Evolutionary conservation across 2,113 vertebrate genomes (phyloP).

Genomic region (Phaethon lepturus): DNA sequence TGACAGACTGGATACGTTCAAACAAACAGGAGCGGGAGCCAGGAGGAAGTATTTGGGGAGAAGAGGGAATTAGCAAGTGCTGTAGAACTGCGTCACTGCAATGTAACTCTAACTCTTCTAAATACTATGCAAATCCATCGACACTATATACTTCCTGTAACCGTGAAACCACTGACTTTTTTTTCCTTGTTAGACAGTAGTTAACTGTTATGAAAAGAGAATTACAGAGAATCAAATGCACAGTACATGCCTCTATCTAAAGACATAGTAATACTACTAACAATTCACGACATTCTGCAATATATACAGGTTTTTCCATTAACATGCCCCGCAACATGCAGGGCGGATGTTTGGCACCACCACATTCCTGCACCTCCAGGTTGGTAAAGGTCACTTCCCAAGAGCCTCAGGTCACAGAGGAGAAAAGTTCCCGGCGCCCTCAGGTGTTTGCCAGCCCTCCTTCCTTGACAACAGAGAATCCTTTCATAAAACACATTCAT

Average conservation of each 20-base stretch:
- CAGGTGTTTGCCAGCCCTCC: conserved; percentile 57
- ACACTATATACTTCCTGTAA: conserved; percentile 18
- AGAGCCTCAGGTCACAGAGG: conserved; percentile 47
- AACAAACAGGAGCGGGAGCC: neutral
- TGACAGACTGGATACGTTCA: neutral
- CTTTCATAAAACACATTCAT: conserved; percentile 72
- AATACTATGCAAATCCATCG: conserved; percentile 56
- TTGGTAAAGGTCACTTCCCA: conserved; percentile 56
- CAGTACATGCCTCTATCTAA: neutral
- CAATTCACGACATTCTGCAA: neutral
- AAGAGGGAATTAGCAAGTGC: conserved; percentile 54
- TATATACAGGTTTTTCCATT: conserved; percentile 63
- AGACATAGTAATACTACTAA: neutral
- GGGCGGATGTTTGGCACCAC: conserved; percentile 41
- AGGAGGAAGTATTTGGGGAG: conserved; percentile 42
- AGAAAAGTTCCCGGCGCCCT: conserved; percentile 34
- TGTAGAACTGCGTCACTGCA: conserved; percentile 34
- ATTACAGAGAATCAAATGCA: neutral
- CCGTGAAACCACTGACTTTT: conserved; percentile 27
- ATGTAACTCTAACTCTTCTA: conserved; percentile 55
- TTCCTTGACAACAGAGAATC: conserved; percentile 71
- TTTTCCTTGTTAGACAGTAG: conserved; percentile 30
- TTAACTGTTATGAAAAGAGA: neutral
- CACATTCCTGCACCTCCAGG: conserved; percentile 9
- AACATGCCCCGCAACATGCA: conserved; percentile 5